Evolutionary conservation across 2,888 invertebrate species (phyloP), one percentile per base, ranked within the genome.

Genomic region (Cosmorhoe ocellata): DNA sequence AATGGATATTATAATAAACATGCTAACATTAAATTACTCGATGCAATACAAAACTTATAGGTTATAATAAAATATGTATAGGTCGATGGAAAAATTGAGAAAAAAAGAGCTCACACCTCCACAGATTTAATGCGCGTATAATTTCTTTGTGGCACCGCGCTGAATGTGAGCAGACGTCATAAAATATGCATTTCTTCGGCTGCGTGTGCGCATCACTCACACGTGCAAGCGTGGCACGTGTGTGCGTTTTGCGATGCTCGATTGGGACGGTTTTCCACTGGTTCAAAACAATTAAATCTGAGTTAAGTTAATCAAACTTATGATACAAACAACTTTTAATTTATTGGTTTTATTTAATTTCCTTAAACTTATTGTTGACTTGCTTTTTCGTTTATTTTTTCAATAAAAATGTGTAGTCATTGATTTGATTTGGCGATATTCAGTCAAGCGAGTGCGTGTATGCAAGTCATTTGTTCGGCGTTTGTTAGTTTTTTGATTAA

Each of bases 141-240:
- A 90, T 90, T 90, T 88, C 90, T 90, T 90, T 90, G 90, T 88
- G 88, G 90, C 87, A 89, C 90, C 90, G 90, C 88, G 84, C 81
- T 83, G 84, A 86, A 88, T 87, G 86, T 84, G 84, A 78, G 75
- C 84, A 87, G 87, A 87, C 90, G 86, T 90, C 90, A 88, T 90
- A 90, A 90, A 90, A 87, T 88, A 89, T 88, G 89, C 88, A 88
- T 89, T 88, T 90, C 89, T 89, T 82, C 79, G 76, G 76, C 32
- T 79, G 81, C 83, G 73, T 75, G 74, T 72, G 79, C 75, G 80
- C 74, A 66, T 30, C 62, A 59, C 65, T 40, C 60, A 61, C 64
- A 66, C 64, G 56, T 34, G 12, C 34, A 6, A 46, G 24, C 36
- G 18, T 3, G 3, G 37, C 49, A 44, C 44, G 41, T 38, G 43